Evolutionary conservation across 2,113 vertebrate genomes (phyloP), one percentile per base, ranked within the genome.

Genomic region (Oryzias curvinotus): DNA sequence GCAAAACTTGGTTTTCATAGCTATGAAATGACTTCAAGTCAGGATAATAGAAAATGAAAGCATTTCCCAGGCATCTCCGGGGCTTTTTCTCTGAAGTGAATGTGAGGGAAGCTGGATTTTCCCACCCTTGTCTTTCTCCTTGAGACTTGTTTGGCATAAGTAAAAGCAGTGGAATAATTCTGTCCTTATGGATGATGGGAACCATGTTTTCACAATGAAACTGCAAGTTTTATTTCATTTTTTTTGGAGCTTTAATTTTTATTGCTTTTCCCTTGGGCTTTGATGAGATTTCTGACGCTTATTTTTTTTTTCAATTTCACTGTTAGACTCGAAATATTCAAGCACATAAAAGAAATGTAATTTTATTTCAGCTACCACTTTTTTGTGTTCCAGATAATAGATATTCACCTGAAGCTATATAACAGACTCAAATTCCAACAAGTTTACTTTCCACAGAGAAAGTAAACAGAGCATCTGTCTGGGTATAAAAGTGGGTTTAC

Each of bases 121-220:
- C 82, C 87, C 72, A 74, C 50, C 65, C 73, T 78, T 68, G 51
- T 78, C 56, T 71, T 58, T 75, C 78, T 82, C 68, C 65, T 68
- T 63, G 66, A 71, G 57, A 83, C 67, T 79, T 73, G 88, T 88
- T 88, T 85, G 75, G 88, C 79, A 88, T 80, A 78, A 72, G 71
- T 45, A 75, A 81, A 69, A 57, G 79, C 87, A 85, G 68, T 65
- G 26, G 47, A 45, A 55, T 73, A 65, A 72, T 85, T 88, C 64
- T 78, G 67, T 71, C 57, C 53, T 50, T 36, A 23, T 74, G 68
- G 79, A 80, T 78, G 66, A 81, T 43, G 75, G 59, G 30, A 51
- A 61, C 65, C 50, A 68, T 78, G 71, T 45, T 28, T 49, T 68
- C 44, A 65, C 57, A 72, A 78, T 78, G 47, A 56, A 68, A 61